Evolutionary conservation across 1,140 invertebrate species (phyloP).

Genomic region (Cydia fagiglandana): DNA sequence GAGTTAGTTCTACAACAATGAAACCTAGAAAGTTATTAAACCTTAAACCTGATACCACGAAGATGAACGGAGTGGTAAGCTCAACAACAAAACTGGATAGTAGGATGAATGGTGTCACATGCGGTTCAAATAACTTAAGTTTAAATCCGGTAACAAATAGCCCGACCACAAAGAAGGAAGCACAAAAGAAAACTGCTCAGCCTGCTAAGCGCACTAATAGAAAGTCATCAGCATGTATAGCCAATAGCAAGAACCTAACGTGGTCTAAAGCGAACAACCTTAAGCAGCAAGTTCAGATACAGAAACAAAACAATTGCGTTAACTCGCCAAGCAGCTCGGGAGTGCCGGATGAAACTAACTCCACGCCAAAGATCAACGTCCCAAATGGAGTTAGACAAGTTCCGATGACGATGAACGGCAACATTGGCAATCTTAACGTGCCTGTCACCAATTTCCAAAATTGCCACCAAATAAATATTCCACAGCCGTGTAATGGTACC

Average conservation of each 20-base stretch:
- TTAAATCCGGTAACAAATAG: conserved; percentile 55
- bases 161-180: conserved; percentile 56
- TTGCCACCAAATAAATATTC: conserved; percentile 68
- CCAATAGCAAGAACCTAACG: conserved; percentile 74
- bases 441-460: conserved; percentile 69
- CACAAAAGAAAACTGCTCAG: conserved; percentile 52
- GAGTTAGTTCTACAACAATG: conserved; percentile 55
- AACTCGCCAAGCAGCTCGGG: conserved; percentile 53
- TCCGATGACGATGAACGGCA: conserved; percentile 67
- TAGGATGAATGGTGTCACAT: conserved; percentile 71
- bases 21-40: conserved; percentile 52
- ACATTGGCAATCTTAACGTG: conserved; percentile 62
- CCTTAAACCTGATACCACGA: conserved; percentile 52
- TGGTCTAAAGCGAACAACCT: conserved; percentile 76
- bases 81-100: conserved; percentile 72
- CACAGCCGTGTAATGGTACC: conserved; percentile 63
- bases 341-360: conserved; percentile 53
- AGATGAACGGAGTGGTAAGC: conserved; percentile 62
- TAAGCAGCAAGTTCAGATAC: conserved; percentile 67
- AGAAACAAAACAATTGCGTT: conserved; percentile 64
- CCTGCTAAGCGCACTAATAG: conserved; percentile 66
- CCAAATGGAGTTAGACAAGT: conserved; percentile 69
- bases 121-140: conserved; percentile 70
- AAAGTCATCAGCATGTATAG: conserved; percentile 73
- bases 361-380: conserved; percentile 66